Percentiles rank a stretch among this genome's conserved stretches.
Conservation (phyloP, 2,888 invertebrate species). For the Synanthedon formicaeformis region DNA sequence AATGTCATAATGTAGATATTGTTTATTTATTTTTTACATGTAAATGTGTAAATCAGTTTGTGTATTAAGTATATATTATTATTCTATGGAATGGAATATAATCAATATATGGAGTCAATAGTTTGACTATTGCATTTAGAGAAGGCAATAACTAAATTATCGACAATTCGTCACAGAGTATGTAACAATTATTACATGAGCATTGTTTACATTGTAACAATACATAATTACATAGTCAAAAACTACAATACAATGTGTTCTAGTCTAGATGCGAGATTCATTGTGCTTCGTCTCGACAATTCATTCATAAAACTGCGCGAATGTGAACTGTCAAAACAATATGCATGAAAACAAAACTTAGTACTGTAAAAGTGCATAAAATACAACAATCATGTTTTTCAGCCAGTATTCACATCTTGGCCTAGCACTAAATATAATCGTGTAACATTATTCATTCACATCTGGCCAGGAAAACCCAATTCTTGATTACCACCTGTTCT, state of each 20-base stretch:
- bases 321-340: conserved; percentile 47
- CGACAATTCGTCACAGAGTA: too few relatives aligned
- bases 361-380: conserved; percentile 12
- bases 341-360: conserved; percentile 50
- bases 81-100: too few relatives aligned
- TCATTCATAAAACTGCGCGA: conserved; percentile 62
- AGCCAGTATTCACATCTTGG: conserved; percentile 12
- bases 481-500: conserved; percentile 50
- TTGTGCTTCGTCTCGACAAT: conserved; percentile 50
- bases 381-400: conserved; percentile 11
- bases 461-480: conserved; percentile 25
- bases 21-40: too few relatives aligned
- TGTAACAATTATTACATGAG: too few relatives aligned
- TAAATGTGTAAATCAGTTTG: too few relatives aligned
- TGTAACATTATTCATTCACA: conserved; percentile 31
- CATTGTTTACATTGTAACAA: too few relatives aligned
- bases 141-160: too few relatives aligned
- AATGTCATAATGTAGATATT: too few relatives aligned
- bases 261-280: conserved; percentile 47
- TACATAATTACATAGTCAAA: too few relatives aligned
- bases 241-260: conserved; percentile 37
- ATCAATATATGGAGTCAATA: too few relatives aligned
- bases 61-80: too few relatives aligned
- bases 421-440: conserved; percentile 13
- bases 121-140: too few relatives aligned